Evolutionary conservation across 2,888 invertebrate species (phyloP).

Genomic region (Epirrhoe tristata): DNA sequence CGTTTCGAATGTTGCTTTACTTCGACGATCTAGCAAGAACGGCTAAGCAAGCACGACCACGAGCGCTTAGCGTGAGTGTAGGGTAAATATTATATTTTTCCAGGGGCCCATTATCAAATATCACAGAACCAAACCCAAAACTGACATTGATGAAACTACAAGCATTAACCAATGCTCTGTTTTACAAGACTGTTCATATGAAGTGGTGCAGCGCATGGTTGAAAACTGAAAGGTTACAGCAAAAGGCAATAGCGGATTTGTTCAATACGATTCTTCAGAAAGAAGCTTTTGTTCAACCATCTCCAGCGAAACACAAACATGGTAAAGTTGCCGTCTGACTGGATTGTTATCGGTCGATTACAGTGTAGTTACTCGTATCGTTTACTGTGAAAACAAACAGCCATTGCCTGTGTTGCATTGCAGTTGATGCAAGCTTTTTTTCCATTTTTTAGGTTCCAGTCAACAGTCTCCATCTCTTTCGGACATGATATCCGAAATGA

Average conservation of each 20-base stretch:
- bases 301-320: not conserved
- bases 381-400: too few species aligned
- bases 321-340: not conserved
- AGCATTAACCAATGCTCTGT: not conserved
- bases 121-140: not conserved
- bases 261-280: not conserved
- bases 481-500: not conserved
- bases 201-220: slow-evolving; percentile 7
- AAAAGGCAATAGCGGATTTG: not conserved
- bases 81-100: not conserved
- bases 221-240: not conserved
- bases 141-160: not conserved
- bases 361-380: too few species aligned
- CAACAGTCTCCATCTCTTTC: not conserved
- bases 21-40: too few species aligned
- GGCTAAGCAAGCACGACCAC: too few species aligned
- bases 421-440: not conserved
- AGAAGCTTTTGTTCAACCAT: not conserved
- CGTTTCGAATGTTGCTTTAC: too few species aligned
- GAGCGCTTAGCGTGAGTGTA: too few species aligned
- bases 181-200: not conserved
- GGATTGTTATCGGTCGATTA: too few species aligned
- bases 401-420: too few species aligned
- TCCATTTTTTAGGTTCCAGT: not conserved
- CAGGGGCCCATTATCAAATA: not conserved